Conservation (phyloP, 1,140 invertebrate species). For the Diorhabda elongata region DNA sequence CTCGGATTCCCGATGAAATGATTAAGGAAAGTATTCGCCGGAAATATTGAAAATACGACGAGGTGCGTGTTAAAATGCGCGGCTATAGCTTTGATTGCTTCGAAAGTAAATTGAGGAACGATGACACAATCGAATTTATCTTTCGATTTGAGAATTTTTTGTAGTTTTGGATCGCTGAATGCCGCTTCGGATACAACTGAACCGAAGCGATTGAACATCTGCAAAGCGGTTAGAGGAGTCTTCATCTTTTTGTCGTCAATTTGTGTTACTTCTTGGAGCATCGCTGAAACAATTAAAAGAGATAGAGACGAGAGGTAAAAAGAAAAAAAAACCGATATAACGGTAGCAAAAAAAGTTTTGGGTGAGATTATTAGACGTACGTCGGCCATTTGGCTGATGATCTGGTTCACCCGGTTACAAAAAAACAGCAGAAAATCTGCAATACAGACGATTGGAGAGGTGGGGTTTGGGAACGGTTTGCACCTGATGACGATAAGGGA, state of each 20-base stretch:
- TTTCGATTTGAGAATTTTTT: slow-evolving; percentile 25
- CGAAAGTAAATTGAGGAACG: slow-evolving; percentile 63
- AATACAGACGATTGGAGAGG: too few relatives aligned
- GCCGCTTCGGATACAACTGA: slow-evolving; percentile 39
- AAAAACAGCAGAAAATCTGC: too few relatives aligned
- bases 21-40: slow-evolving; percentile 36
- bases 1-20: slow-evolving; percentile 46
- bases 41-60: slow-evolving; percentile 50
- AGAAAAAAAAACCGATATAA: too few relatives aligned
- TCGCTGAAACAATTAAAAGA: too few relatives aligned
- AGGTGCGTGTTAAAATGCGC: slow-evolving; percentile 59
- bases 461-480: too few relatives aligned
- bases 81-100: slow-evolving; percentile 62
- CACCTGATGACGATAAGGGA: too few relatives aligned
- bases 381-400: too few relatives aligned
- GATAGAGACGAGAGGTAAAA: too few relatives aligned
- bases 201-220: slow-evolving; percentile 24
- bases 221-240: background rate
- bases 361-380: too few relatives aligned
- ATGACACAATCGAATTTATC: slow-evolving; percentile 60
- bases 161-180: slow-evolving; percentile 24
- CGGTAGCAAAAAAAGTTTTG: too few relatives aligned
- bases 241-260: background rate
- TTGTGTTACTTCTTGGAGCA: too few relatives aligned
- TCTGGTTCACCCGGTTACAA: too few relatives aligned